A percentile compares a stretch with the other conserved stretches of the same genome.
phyloP scores from a whole-genome alignment of 1,140 invertebrate species.

The Radopholus similis region DNA sequence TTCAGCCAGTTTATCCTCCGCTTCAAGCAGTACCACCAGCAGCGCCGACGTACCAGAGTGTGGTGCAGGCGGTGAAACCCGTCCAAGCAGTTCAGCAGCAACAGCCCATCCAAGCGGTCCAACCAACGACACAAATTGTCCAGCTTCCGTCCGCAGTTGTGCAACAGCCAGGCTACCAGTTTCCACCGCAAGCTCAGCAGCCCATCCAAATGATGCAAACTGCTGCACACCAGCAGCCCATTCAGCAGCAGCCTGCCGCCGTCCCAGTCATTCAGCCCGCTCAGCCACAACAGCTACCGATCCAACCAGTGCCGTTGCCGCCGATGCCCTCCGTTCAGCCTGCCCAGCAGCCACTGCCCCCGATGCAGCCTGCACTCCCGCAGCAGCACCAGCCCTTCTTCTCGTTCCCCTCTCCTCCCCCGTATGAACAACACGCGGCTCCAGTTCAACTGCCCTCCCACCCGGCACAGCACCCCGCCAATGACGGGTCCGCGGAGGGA shows the following conservation, averaged over 20 bases:
- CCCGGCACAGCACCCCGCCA: neutral
- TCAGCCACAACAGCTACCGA: neutral
- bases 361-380: neutral
- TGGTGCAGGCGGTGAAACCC: neutral
- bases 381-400: neutral
- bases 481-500: constrained; percentile 16
- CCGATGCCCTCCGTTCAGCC: neutral
- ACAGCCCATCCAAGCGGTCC: too few species aligned
- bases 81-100: neutral
- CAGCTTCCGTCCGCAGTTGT: neutral
- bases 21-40: constrained; percentile 6
- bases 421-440: constrained; percentile 17
- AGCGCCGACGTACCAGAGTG: neutral
- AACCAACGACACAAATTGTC: too few species aligned
- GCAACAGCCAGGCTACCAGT: neutral
- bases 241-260: too few species aligned
- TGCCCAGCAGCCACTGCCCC: constrained; percentile 5
- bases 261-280: too few species aligned
- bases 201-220: neutral
- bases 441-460: constrained; percentile 7
- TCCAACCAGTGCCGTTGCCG: constrained; percentile 6
- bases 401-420: neutral
- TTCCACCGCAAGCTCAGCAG: neutral
- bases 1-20: constrained; percentile 1
- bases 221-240: neutral